Conservation (phyloP, 2,888 invertebrate species). For the Leucania comma region DNA sequence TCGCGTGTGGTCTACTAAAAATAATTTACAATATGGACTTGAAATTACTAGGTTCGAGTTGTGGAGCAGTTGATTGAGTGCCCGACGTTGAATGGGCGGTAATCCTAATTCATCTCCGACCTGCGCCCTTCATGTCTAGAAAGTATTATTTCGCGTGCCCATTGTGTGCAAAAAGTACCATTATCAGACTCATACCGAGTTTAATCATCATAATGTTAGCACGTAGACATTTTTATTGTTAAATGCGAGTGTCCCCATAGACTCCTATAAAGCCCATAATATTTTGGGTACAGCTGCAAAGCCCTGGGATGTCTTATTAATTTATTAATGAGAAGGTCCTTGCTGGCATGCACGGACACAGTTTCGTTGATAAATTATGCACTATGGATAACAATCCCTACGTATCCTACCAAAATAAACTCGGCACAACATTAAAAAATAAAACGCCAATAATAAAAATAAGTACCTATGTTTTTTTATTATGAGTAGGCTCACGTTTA, state of each 20-base stretch:
- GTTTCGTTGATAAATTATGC: conserved; percentile 21
- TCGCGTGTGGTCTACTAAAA: conserved; percentile 59
- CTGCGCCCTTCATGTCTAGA: conserved; percentile 38
- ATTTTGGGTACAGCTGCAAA: conserved; percentile 15
- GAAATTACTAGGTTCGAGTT: conserved; percentile 41
- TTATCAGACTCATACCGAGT: conserved; percentile 37
- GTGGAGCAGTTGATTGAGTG: conserved; percentile 33
- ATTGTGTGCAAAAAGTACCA: conserved; percentile 37
- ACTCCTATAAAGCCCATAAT: conserved; percentile 10
- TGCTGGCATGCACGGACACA: conserved; percentile 2
- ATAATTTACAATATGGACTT: conserved; percentile 42
- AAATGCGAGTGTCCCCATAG: conserved; percentile 26
- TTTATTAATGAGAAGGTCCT: conserved; percentile 29
- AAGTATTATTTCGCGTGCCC: conserved; percentile 42
- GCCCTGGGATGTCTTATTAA: conserved; percentile 13
- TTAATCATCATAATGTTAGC: conserved; percentile 48
- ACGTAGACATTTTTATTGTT: conserved; percentile 33
- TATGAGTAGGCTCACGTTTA: too few relatives aligned
- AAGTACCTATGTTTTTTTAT: too few relatives aligned
- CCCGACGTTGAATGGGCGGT: conserved; percentile 37
- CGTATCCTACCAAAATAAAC: background rate
- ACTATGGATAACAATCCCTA: background rate
- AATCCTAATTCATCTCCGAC: conserved; percentile 48
- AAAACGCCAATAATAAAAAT: too few relatives aligned
- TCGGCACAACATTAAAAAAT: background rate